Conservation (phyloP, 2,888 invertebrate species). For the Sturmia bella region DNA sequence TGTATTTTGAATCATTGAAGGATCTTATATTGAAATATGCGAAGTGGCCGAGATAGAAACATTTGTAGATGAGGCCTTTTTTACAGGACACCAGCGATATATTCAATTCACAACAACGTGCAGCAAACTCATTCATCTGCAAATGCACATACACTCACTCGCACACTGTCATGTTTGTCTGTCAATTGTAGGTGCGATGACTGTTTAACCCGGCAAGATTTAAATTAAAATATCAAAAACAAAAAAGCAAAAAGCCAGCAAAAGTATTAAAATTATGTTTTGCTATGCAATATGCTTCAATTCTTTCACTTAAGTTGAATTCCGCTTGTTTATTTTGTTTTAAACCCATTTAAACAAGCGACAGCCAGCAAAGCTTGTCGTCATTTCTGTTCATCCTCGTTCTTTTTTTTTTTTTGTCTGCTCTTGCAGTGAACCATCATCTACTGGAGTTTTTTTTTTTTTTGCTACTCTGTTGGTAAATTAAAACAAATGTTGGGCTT, state of each 20-base stretch:
- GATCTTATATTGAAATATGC: too few relatives aligned
- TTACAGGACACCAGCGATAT: too few relatives aligned
- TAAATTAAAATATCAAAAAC: conserved; percentile 42
- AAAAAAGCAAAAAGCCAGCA: not conserved
- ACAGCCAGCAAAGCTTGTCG: conserved; percentile 9
- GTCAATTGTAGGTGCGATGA: conserved; percentile 63
- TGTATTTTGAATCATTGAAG: too few relatives aligned
- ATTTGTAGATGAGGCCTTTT: too few relatives aligned
- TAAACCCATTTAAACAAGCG: conserved; percentile 25
- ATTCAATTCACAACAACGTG: not conserved
- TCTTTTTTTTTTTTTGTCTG: not conserved
- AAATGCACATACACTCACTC: not conserved
- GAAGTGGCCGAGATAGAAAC: too few relatives aligned
- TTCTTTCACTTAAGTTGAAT: conserved; percentile 23
- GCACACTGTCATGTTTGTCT: not conserved
- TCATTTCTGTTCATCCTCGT: conserved; percentile 20
- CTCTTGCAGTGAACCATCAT: too few relatives aligned
- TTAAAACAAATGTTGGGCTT: conserved; percentile 65
- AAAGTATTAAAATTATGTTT: conserved; percentile 25
- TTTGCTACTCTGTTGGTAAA: conserved; percentile 18
- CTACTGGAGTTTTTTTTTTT: not conserved
- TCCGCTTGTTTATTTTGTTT: conserved; percentile 3
- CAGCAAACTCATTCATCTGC: not conserved
- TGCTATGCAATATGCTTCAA: conserved; percentile 14
- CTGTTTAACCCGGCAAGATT: conserved; percentile 64